These are phyloP conservation scores for Oikopleura vanhoeffeni DNA, from an alignment of 23 tunicate species.

Conservation along the genomic window DNA sequence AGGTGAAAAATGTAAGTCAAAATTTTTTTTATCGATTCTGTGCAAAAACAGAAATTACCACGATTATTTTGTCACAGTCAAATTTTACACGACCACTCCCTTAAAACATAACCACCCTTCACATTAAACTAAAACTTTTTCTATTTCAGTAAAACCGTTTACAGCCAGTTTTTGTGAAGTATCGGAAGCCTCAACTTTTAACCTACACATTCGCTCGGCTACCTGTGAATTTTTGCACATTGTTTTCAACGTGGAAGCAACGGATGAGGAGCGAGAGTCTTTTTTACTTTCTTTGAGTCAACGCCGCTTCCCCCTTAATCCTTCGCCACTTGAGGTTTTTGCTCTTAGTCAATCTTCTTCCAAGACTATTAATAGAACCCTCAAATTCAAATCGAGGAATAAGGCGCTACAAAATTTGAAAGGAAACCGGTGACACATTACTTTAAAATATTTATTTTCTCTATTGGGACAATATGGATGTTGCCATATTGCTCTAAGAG, in stretches of 20 bases:
- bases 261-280: neutral
- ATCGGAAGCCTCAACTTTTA: neutral
- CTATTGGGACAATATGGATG: too few relatives aligned
- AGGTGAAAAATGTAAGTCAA: too few relatives aligned
- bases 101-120: too few relatives aligned
- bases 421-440: too few relatives aligned
- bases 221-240: neutral
- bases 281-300: neutral
- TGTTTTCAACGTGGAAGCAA: neutral
- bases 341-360: neutral
- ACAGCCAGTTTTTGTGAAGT: neutral
- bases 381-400: neutral
- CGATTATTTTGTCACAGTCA: too few relatives aligned
- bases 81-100: too few relatives aligned
- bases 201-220: neutral
- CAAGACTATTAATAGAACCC: neutral
- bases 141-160: neutral
- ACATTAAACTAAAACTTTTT: too few relatives aligned
- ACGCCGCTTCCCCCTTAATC: neutral
- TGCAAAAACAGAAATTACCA: too few relatives aligned
- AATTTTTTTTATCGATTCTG: too few relatives aligned
- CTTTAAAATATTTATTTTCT: too few relatives aligned
- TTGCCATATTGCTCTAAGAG: too few relatives aligned
- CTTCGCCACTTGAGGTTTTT: neutral
- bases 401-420: neutral